A percentile compares a stretch with the other conserved stretches of the same genome.
phyloP scores from a whole-genome alignment of 2,888 invertebrate species.

The Cenopis cana region DNA sequence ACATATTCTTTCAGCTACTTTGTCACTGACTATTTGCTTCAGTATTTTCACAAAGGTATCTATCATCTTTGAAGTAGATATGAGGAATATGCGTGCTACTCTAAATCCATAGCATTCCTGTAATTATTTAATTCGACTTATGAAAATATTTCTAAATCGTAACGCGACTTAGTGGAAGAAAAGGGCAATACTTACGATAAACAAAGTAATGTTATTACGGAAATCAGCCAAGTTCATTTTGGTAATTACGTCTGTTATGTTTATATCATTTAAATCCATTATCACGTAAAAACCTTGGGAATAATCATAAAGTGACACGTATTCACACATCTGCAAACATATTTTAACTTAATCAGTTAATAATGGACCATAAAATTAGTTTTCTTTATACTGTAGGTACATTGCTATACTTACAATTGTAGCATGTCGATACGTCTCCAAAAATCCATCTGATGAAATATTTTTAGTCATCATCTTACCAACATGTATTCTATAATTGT shows the following conservation, averaged over 20 bases:
- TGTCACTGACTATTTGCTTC: conserved; percentile 61
- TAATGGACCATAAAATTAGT: too few relatives aligned
- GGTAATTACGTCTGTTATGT: conserved; percentile 52
- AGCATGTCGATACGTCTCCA: conserved; percentile 9
- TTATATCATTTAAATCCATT: conserved; percentile 52
- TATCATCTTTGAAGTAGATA: conserved; percentile 60
- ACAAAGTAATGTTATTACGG: conserved; percentile 52
- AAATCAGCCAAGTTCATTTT: conserved; percentile 54
- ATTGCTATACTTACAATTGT: conserved; percentile 23
- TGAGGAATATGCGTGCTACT: conserved; percentile 62
- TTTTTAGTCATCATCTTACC: conserved; percentile 9
- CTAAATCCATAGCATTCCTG: conserved; percentile 70
- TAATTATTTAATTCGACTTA: conserved; percentile 43
- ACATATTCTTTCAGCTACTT: conserved; percentile 58
- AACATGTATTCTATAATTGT: conserved; percentile 23
- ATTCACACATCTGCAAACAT: conserved; percentile 51
- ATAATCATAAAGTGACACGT: conserved; percentile 57
- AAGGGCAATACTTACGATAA: conserved; percentile 54
- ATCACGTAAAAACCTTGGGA: conserved; percentile 50
- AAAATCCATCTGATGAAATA: neutral
- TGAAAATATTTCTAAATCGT: too few relatives aligned
- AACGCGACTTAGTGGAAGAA: too few relatives aligned
- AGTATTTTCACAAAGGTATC: conserved; percentile 57
- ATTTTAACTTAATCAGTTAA: too few relatives aligned
- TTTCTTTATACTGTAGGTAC: too few relatives aligned